Evolutionary conservation across 2,888 invertebrate genomes (phyloP), one percentile per base, ranked within the genome.

Genomic region (Calameuta filiformis): DNA sequence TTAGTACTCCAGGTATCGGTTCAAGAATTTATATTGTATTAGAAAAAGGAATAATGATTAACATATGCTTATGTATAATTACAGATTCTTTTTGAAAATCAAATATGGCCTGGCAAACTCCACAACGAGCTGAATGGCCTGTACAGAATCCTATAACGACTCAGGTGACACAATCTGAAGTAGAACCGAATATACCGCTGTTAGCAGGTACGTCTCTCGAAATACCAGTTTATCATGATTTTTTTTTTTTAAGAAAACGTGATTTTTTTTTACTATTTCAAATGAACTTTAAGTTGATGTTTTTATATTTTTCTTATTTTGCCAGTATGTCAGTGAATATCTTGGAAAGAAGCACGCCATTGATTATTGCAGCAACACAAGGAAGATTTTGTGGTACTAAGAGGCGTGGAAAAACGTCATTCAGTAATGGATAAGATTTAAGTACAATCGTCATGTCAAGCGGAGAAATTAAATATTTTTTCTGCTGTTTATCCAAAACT

Each of bases 51-150:
- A 37, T 37, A 37, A 15, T 37, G 37, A 37, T 37, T 37, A 37
- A 15, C 12, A 37, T 37, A 37, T 4, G 12, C 4, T 37, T 1
- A 37, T 37, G 4, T 4, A 34, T 4, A 68, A 23, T 68, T 15
- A 31, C 12, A 11, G 68, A 34, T 11, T 35, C 11, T 33, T 12
- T n/a, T 37, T 37, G 0, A 37, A 37, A 4, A 37, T 12, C 4
- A 37, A 4, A 37, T 15, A 77, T 79, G 79, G 73, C 76, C 31
- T 79, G 76, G 79, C 79, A 79, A 33, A 76, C 73, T 76, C 79
- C 76, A 11, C 71, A 76, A 33, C 68, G 35, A 68, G 37, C 73
- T 15, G 76, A 69, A 69, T 76, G 23, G 23, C 73, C 31, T 12
- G 23, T n/a, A 1, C 12, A 31, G 11, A 11, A 69, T 33, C 30